These are phyloP conservation scores for Cherax quadricarinatus DNA, from an alignment of 1,140 invertebrate genomes.

Conservation along the genomic window DNA sequence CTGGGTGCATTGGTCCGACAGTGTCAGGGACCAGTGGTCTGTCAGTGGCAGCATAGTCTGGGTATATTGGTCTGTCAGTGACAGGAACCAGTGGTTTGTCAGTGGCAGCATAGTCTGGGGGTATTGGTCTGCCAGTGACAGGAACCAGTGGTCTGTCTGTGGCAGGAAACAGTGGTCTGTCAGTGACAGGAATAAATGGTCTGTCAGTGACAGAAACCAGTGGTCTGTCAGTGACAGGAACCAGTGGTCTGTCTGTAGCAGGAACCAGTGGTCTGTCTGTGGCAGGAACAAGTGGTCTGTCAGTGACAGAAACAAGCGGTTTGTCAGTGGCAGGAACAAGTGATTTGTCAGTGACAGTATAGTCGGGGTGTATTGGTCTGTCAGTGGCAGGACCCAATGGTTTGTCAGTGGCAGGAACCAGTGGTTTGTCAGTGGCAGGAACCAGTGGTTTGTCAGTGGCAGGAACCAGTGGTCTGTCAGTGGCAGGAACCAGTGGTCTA, in stretches of 20 bases:
- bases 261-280: background rate
- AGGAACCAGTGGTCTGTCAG: background rate
- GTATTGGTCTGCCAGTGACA: background rate
- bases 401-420: background rate
- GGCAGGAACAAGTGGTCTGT: background rate
- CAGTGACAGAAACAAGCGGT: background rate
- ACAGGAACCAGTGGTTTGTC: background rate
- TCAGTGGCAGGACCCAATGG: background rate
- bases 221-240: background rate
- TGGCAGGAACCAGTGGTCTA: background rate
- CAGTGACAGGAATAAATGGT: background rate
- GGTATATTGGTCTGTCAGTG: background rate
- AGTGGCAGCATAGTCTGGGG: background rate
- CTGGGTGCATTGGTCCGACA: background rate
- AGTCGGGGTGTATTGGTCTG: background rate
- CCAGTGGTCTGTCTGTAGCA: background rate
- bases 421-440: background rate
- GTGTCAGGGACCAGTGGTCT: background rate
- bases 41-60: background rate
- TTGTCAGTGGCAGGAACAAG: background rate
- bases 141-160: slow-evolving; percentile 14
- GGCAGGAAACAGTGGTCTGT: background rate
- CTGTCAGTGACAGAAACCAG: background rate
- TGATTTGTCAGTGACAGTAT: background rate
- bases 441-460: background rate